Evolutionary conservation across 2,797 vertebrate genomes (phyloP).

Genomic region (Pseudocheirus occidentalis): DNA sequence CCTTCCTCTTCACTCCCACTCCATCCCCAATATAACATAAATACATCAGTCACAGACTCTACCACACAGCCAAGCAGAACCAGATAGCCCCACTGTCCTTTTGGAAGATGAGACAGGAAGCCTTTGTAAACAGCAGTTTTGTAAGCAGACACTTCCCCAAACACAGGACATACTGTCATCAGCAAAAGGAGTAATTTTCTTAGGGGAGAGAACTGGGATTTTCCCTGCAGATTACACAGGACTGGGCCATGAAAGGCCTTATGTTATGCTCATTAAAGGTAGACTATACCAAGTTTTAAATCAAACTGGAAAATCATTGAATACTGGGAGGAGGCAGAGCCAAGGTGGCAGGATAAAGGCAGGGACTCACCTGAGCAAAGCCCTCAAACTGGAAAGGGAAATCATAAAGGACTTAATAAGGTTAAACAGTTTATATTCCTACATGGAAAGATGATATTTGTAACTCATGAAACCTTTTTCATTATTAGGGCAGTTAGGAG

Average conservation of each 20-base stretch:
- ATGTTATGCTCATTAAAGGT: not conserved
- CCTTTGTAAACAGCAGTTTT: conserved; percentile 64
- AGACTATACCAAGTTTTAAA: not conserved
- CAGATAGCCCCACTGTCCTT: conserved; percentile 57
- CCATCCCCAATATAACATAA: not conserved
- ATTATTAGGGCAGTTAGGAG: too few relatives aligned
- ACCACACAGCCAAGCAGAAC: not conserved
- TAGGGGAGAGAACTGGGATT: conserved; percentile 29
- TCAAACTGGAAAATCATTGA: not conserved
- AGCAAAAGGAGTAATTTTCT: conserved; percentile 39
- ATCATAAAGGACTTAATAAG: too few relatives aligned
- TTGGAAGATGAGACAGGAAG: conserved; percentile 66
- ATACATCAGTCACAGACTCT: not conserved
- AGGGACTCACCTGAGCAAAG: too few relatives aligned
- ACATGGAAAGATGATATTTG: too few relatives aligned
- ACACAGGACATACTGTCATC: conserved; percentile 10
- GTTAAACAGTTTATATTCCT: too few relatives aligned
- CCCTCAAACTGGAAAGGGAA: too few relatives aligned
- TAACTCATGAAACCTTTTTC: too few relatives aligned
- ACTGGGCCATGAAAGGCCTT: not conserved
- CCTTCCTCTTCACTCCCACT: not conserved
- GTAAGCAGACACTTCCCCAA: conserved; percentile 73
- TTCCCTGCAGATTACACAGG: not conserved
- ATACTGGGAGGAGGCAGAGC: not conserved
- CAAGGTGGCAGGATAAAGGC: too few relatives aligned